Base-by-base conservation (phyloP, 1,140 invertebrate genomes). In the Achatina immaculata region DNA sequence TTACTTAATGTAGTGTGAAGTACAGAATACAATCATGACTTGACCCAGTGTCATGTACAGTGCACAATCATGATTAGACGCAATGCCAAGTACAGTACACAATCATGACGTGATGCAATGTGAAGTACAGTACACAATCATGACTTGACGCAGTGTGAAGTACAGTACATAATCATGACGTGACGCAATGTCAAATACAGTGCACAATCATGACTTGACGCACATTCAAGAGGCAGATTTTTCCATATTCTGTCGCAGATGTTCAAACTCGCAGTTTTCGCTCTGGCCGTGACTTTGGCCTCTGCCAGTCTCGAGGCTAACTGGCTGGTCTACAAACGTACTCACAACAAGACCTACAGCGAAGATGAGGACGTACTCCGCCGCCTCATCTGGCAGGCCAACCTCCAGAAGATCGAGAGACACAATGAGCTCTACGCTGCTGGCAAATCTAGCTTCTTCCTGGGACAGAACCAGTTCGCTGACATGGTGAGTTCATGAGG, bases 381-480 rank as follows among this genome's bases (percentile, higher is more conserved):
- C 28, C 72, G 72, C 24, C 7, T 71, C 19, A 90, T 91, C 65
- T 82, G 85, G 68, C 82, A 84, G 68, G 87, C 90, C 78, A 91
- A 90, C 68, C 66, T 81, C 9, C 58, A 83, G 73, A 89, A 85
- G 79, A 80, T 84, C 51, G 74, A 83, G 24, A 85, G 86, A 31
- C 36, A 85, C 51, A 88, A 74, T 43, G 48, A 34, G 36, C 16
- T 42, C 1, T 45, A 45, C 31, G 72, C 36, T 19, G 21, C 34
- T 9, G 76, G 65, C 14, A 14, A 38, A 40, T 73, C 88, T 51
- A 86, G 85, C 24, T 91, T 85, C 81, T 85, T 68, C 62, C 68
- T 90, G 55, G 90, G 87, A 14, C 80, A 89, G 21, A 91, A 91
- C 86, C 80, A 89, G 38, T 90, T 88, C 78, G 76, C 89, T 66